phyloP scores from a whole-genome alignment of 2,888 invertebrate species.

The Torymus tubicola region DNA sequence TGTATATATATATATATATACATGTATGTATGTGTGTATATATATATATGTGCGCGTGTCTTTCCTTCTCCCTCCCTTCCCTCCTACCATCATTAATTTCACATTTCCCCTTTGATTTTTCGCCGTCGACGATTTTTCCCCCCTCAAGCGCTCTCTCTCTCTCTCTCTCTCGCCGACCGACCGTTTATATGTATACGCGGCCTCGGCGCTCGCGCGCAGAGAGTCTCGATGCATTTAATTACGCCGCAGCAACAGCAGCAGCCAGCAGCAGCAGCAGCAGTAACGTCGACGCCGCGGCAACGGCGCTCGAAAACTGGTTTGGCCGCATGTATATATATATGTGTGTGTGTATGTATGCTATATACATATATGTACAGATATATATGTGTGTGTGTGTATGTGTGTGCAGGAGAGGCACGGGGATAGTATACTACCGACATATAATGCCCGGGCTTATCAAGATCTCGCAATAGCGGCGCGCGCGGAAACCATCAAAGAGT shows the following conservation, averaged over 20 bases:
- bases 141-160: background rate
- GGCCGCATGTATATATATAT: constrained; percentile 65
- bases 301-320: constrained; percentile 69
- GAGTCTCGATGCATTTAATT: constrained; percentile 68
- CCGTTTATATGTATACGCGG: constrained; percentile 25
- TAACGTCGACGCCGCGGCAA: constrained; percentile 62
- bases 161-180: background rate
- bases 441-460: constrained; percentile 73
- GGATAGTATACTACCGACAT: constrained; percentile 68
- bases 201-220: background rate
- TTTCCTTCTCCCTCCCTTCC: constrained; percentile 12
- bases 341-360: constrained; percentile 52
- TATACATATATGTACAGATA: constrained; percentile 59
- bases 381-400: constrained; percentile 43
- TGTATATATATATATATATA: background rate
- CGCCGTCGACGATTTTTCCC: constrained; percentile 42
- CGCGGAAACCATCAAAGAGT: constrained; percentile 74
- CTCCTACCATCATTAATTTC: constrained; percentile 37
- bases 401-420: constrained; percentile 41
- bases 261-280: too few species aligned
- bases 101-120: constrained; percentile 44
- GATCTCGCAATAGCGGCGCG: constrained; percentile 72
- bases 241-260: constrained; percentile 58
- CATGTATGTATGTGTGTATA: too few species aligned
- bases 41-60: too few species aligned